Evolutionary conservation across 2,888 invertebrate species (phyloP), one percentile per base, ranked within the genome.

Genomic region (Phorcus lineatus): DNA sequence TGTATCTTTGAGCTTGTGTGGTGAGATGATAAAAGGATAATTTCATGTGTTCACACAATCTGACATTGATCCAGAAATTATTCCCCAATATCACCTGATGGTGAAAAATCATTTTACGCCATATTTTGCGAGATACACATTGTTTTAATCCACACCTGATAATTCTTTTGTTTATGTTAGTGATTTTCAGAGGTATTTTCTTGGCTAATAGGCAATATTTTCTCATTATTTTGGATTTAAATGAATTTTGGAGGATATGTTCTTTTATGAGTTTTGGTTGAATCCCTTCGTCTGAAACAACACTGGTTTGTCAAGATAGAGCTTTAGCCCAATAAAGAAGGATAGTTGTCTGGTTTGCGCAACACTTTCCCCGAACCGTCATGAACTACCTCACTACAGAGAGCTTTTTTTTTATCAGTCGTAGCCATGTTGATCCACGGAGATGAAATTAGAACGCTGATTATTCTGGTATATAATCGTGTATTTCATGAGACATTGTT

Each of bases 51-150:
- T 70, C 70, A 70, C 40, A 70, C 70, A 70, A 70, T 70, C 36
- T 70, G 70, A 70, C 70, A 70, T 70, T 70, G 70, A 70, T 70
- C 70, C 70, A 36, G 9, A 36, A 70, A 70, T 70, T 70, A 70
- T 70, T 70, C 40, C 1, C 70, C 36, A 19, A 36, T 70, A 70
- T 70, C 70, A 70, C 31, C 70, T 70, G 16, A 70, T 70, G n/a
- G 36, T 70, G 36, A 40, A 40, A 70, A 70, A 70, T 70, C 40
- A 36, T 70, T 70, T 70, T 70, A 19, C 31, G 70, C 70, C 70
- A 70, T 36, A 28, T 70, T 70, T 70, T 40, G 31, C 19, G 70
- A 40, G 19, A 40, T 70, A 70, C 31, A 70, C 70, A 40, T 70
- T 31, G 70, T 70, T 31, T 31, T 70, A 40, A 40, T 70, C 40